Base-by-base conservation (phyloP, 2,888 invertebrate species). In the Tiphia femorata region DNA sequence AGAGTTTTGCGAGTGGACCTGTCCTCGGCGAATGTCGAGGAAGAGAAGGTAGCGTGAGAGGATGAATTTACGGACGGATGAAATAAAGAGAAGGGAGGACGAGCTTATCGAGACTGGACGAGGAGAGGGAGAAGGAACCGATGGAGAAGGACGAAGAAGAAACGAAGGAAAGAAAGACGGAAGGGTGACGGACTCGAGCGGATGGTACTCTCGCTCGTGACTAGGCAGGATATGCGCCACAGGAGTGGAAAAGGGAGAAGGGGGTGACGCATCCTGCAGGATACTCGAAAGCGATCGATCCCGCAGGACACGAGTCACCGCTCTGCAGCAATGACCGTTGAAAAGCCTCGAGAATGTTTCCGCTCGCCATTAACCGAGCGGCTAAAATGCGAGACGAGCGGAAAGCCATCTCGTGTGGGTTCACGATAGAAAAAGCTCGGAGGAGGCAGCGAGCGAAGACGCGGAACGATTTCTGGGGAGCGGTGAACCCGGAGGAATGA, bases 251-350 rank as follows among this genome's bases (percentile, higher is more conserved):
- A n/a, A n/a, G n/a, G n/a, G n/a, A n/a, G n/a, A n/a, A n/a, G n/a
- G 20, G 20, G 50, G 53, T 64, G 61, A 66, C 59, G 61, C 61
- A 59, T 69, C 55, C 68, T 55, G 52, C 50, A 58, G 59, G 61
- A 69, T 59, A 53, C 59, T 64, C 61, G 43, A 49, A 46, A 49
- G 30, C 68, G 68, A 69, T 69, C 69, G 69, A 69, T 69, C 56
- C 60, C 41, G 59, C 44, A 44, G 63, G 58, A 59, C 55, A 63
- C 56, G 58, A 65, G 58, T 63, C 56, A 42, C 59, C 52, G 49
- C 48, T 54, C 57, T 46, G 35, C 50, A 53, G 29, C 58, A 55
- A 57, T 58, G 61, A 66, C 61, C 68, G 55, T 23, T 51, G 58
- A 57, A 57, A 61, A 58, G 43, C 52, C 30, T 41, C 37, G 37